These are phyloP conservation scores for Eupristina koningsbergeri DNA, from an alignment of 1,140 invertebrate genomes.

Conservation along the genomic window DNA sequence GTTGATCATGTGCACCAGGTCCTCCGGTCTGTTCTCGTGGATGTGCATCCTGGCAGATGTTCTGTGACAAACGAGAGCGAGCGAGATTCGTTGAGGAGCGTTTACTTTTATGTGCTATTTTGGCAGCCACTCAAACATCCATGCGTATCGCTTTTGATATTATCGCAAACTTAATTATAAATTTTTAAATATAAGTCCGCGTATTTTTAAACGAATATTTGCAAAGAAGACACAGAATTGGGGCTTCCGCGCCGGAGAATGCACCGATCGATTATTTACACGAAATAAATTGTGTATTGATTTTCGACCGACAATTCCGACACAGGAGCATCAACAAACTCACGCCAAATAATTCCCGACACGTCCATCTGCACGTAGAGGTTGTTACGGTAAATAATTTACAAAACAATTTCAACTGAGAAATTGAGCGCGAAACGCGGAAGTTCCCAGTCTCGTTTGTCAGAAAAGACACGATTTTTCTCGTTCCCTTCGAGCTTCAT, in stretches of 20 bases:
- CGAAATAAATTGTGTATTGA: slow-evolving; percentile 3
- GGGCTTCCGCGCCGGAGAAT: neutral
- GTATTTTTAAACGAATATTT: neutral
- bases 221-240: neutral
- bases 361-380: neutral
- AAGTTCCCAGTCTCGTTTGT: neutral
- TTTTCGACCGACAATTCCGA: neutral
- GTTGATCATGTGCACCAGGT: slow-evolving; percentile 15
- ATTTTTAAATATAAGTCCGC: neutral
- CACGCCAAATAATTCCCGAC: neutral
- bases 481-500: neutral
- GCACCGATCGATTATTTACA: neutral
- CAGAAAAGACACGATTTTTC: neutral
- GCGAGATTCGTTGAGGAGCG: neutral
- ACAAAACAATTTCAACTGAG: slow-evolving; percentile 6
- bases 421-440: neutral
- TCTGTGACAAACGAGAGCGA: neutral
- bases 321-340: neutral
- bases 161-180: neutral
- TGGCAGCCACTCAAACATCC: no score
- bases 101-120: neutral
- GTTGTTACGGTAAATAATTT: neutral
- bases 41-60: slow-evolving; percentile 12
- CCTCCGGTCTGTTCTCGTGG: neutral
- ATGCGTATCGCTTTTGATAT: neutral